phyloP scores from a whole-genome alignment of 2,113 vertebrate species.

The Pseudopodoces humilis region DNA sequence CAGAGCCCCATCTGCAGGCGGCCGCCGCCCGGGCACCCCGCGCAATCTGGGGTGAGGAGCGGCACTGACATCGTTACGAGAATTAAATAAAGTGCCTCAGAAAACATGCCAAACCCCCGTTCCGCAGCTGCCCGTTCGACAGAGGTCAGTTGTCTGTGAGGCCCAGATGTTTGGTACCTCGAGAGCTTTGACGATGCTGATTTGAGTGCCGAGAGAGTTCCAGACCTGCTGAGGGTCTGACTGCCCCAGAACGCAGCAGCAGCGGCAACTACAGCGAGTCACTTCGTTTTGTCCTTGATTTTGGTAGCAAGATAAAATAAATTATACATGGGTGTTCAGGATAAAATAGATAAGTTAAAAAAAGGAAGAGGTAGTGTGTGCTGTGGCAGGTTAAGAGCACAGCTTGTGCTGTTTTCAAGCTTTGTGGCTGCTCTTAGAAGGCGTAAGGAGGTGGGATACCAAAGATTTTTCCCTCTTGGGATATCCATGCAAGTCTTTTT shows the following conservation, averaged over 20 bases:
- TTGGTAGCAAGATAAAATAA: not conserved
- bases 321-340: not conserved
- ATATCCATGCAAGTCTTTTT: not conserved
- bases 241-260: not conserved
- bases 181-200: not conserved
- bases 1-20: constrained; percentile 8
- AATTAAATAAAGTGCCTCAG: rapidly evolving
- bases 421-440: not conserved
- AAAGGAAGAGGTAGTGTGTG: rapidly evolving
- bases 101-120: rapidly evolving
- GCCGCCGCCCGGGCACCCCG: not conserved
- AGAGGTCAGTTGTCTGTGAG: rapidly evolving
- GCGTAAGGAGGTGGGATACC: not conserved
- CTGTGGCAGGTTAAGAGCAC: not conserved
- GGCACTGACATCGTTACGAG: rapidly evolving
- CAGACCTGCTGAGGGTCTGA: rapidly evolving
- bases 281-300: not conserved
- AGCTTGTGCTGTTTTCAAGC: not conserved
- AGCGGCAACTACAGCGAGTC: not conserved
- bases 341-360: rapidly evolving
- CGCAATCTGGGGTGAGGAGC: rapidly evolving
- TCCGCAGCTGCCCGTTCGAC: not conserved
- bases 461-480: not conserved
- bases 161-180: rapidly evolving
- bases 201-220: not conserved